phyloP scores from a whole-genome alignment of 1,140 invertebrate genomes.

The Brachionus angularis region DNA sequence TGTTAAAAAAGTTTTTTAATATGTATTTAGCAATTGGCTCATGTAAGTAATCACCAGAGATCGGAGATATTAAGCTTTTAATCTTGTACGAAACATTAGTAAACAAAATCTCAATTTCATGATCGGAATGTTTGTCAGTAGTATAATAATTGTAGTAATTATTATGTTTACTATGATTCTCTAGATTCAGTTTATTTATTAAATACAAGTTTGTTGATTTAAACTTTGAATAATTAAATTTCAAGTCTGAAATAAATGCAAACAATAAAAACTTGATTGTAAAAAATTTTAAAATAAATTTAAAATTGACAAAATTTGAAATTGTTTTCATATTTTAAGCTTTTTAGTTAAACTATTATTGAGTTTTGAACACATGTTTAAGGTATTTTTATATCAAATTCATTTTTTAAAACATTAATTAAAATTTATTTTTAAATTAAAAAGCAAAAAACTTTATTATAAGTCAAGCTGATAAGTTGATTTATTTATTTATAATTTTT shows the following conservation, averaged over 20 bases:
- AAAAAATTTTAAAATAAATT: slow-evolving; percentile 1
- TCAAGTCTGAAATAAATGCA: not conserved
- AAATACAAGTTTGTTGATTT: not conserved
- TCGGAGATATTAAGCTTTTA: not conserved
- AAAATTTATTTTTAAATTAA: too few relatives aligned
- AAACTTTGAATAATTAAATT: slow-evolving; percentile 12
- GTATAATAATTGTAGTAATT: too few relatives aligned
- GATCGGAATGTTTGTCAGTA: not conserved
- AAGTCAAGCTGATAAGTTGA: too few relatives aligned
- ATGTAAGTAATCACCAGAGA: not conserved
- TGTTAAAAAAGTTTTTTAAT: not conserved
- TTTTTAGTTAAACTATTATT: too few relatives aligned
- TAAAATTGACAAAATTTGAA: not conserved
- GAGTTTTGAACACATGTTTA: not conserved
- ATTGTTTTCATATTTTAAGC: not conserved
- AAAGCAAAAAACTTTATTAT: too few relatives aligned
- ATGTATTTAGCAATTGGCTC: slow-evolving; percentile 14
- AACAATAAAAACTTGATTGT: not conserved
- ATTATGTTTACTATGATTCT: not conserved
- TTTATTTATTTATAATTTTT: too few relatives aligned
- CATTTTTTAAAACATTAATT: too few relatives aligned
- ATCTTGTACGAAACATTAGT: not conserved
- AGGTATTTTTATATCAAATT: not conserved
- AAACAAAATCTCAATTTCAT: not conserved
- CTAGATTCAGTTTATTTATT: not conserved